A percentile compares a stretch with the other conserved stretches of the same genome.
These are phyloP conservation scores for Lutjanus argentimaculatus DNA, from an alignment of 2,797 vertebrate species.

Conservation along the genomic window DNA sequence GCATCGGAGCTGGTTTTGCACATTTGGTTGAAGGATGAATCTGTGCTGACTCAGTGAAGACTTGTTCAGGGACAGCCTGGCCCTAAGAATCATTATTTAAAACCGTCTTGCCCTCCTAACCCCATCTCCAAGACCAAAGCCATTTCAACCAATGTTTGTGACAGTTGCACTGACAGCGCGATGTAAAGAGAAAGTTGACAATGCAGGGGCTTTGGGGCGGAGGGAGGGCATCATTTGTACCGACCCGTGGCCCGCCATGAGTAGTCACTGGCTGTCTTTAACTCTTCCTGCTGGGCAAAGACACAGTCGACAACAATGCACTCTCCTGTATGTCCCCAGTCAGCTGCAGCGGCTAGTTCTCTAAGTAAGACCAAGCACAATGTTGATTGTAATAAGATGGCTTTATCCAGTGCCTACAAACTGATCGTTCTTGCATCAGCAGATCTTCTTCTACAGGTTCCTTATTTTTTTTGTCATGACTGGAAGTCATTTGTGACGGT, in stretches of 20 bases:
- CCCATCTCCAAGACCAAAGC: constrained; percentile 18
- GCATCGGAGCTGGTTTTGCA: not conserved
- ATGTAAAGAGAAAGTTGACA: not conserved
- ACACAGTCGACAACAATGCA: not conserved
- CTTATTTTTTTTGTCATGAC: constrained; percentile 21
- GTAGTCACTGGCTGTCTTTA: not conserved
- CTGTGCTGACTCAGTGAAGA: not conserved
- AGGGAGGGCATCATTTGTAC: not conserved
- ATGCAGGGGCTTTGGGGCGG: constrained; percentile 1
- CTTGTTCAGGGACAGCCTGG: not conserved
- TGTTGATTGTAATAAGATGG: constrained; percentile 33
- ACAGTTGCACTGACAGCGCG: not conserved
- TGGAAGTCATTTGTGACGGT: constrained; percentile 28
- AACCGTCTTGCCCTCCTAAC: not conserved
- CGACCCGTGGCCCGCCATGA: not conserved
- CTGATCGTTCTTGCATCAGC: constrained; percentile 42
- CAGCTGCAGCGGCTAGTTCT: constrained; percentile 24
- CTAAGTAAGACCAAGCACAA: constrained; percentile 64
- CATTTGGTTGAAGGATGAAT: not conserved
- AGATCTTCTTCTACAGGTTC: constrained; percentile 23
- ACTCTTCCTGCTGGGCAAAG: constrained; percentile 21
- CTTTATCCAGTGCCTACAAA: constrained; percentile 71
- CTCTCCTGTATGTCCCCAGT: constrained; percentile 18
- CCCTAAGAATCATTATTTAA: not conserved
- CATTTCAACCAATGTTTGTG: constrained; percentile 15